A percentile compares a stretch with the other conserved stretches of the same genome.
phyloP scores from a whole-genome alignment of 2,113 vertebrate species.

The Nibea albiflora region DNA sequence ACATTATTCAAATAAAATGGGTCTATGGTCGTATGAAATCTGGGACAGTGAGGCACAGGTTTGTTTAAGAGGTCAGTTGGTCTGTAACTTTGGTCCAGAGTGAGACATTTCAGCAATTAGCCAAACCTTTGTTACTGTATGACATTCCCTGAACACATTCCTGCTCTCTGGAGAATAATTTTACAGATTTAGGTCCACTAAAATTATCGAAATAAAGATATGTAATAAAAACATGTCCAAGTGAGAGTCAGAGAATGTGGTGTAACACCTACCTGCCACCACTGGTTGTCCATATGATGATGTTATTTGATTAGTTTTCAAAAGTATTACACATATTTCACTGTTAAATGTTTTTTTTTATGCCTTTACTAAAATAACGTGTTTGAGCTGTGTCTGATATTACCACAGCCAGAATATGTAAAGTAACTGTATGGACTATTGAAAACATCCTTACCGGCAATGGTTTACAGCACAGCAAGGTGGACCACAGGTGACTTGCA shows the following conservation, averaged over 20 bases:
- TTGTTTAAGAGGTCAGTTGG: background rate
- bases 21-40: background rate
- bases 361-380: background rate
- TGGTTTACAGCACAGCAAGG: background rate
- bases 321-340: background rate
- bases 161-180: background rate
- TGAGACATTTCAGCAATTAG: background rate
- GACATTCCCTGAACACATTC: background rate
- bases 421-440: background rate
- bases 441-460: background rate
- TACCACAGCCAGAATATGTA: background rate
- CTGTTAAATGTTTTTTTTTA: background rate
- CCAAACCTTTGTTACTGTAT: background rate
- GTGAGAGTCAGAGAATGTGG: background rate
- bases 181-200: background rate
- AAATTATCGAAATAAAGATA: background rate
- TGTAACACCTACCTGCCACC: background rate
- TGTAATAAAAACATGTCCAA: background rate
- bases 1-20: background rate
- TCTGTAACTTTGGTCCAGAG: background rate
- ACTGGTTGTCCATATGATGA: background rate
- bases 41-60: background rate
- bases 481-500: too few relatives aligned
- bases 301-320: background rate
- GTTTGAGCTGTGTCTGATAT: background rate